Evolutionary conservation across 2,113 vertebrate species (phyloP), one percentile per base, ranked within the genome.

Genomic region (Dipodomys stephensi): DNA sequence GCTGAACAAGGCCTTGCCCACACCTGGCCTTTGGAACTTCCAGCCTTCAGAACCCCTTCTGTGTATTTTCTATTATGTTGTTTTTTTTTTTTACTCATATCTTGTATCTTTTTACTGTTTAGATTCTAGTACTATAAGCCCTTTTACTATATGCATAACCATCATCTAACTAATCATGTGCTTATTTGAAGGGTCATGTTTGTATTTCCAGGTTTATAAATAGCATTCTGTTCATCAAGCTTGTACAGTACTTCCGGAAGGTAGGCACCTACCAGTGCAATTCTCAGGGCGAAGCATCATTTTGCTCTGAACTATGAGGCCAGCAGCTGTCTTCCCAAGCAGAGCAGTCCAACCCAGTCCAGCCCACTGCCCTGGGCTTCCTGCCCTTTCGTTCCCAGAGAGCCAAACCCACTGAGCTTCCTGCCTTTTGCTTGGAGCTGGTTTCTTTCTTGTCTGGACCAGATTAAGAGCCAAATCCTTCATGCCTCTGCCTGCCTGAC

Each of bases 401-500:
- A 88, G 64, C 78, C 81, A 83, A 65, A 65, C 69, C 74, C 23
- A 32, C 19, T 8, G 46, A 93, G 49, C 46, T 28, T 60, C 44
- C 76, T 81, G 77, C 23, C 7, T 53, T 80, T 85, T 62, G 85
- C 67, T 74, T 78, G 53, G 44, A 94, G 93, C 86, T 85, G 23
- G 67, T 65, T 80, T 72, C 73, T 35, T 93, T 96, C 92, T 80
- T 90, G 95, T 88, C 92, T 85, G 82, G 93, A 90, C 85, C 0
- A 46, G 82, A 90, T 65, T 57, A 60, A 82, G 60, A 76, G 79
- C 90, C 93, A 94, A 88, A 76, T 23, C 84, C 35, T 30, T 93
- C 96, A 15, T 96, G 97, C 73, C 92, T 44, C 90, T 93, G 96
- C 97, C 92, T 91, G 96, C 89, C 93, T 53, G 93, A 67, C 82